Evolutionary conservation across 1,140 invertebrate genomes (phyloP), one percentile per base, ranked within the genome.

Genomic region (Ephestia elutella): DNA sequence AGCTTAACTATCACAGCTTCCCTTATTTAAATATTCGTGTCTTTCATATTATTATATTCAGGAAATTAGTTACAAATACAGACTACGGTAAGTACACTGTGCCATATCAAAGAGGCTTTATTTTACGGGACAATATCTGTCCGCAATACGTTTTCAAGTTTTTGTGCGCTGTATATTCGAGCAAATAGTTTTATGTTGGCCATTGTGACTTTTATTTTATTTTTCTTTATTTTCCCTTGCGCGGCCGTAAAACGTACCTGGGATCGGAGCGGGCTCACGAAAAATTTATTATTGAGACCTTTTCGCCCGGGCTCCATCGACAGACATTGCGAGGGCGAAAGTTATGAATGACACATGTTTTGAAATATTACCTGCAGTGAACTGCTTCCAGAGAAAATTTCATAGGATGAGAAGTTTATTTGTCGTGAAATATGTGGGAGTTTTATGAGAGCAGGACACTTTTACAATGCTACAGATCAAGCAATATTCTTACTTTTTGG

Each of bases 271-370:
- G 71, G 78, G 85, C 77, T 88, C 82, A 84, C 75, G 83, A 84
- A 83, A 88, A 86, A 88, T 88, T 86, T 88, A 88, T 87, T 87
- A 87, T 86, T 86, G 82, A 82, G 83, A 85, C 85, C 85, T 85
- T 87, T 86, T 84, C 82, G 80, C 80, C 78, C 74, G 70, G 66
- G 77, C 78, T 86, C 85, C 82, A 87, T 87, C 83, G 85, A 86
- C 85, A 85, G 85, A 87, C 85, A 87, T 87, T 87, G 83, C 83
- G 83, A 85, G 82, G 74, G 82, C 82, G 74, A 85, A 87, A 87
- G 83, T 87, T 87, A 87, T 86, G 83, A 87, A 87, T 87, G 85
- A 87, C 85, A 86, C 80, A 86, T 87, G 85, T 87, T 87, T 87
- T 86, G 85, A 87, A 87, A 87, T 86, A 87, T 87, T 86, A 85